Percentiles rank a stretch among this genome's conserved stretches.
Conservation (phyloP, 2,888 invertebrate genomes). For the Cerastoderma edule region DNA sequence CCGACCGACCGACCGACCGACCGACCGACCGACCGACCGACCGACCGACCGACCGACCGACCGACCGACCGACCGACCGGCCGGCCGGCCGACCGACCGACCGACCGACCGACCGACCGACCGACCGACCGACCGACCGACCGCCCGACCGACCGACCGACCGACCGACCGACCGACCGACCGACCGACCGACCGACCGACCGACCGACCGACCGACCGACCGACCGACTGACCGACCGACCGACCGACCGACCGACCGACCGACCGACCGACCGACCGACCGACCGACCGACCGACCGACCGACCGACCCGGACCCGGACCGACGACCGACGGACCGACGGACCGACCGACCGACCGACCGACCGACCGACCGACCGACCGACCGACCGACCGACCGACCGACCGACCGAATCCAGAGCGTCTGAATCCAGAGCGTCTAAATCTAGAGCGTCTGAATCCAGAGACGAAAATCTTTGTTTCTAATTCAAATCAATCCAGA, state of each 20-base stretch:
- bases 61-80: neutral
- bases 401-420: neutral
- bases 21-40: neutral
- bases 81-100: neutral
- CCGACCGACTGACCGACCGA: neutral
- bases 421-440: neutral
- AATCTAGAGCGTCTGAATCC: neutral
- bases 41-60: neutral
- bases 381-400: conserved; percentile 1
- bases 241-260: neutral
- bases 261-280: neutral
- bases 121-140: neutral
- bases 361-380: conserved; percentile 1
- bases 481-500: too few species aligned
- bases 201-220: neutral
- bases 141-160: neutral
- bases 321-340: neutral
- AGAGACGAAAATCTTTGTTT: too few species aligned
- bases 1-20: conserved; percentile 1
- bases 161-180: neutral
- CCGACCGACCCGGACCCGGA: neutral
- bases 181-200: neutral
- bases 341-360: neutral
- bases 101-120: conserved; percentile 1
- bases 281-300: conserved; percentile 1